phyloP scores from a whole-genome alignment of 2,888 invertebrate genomes.

The Timema cristinae region DNA sequence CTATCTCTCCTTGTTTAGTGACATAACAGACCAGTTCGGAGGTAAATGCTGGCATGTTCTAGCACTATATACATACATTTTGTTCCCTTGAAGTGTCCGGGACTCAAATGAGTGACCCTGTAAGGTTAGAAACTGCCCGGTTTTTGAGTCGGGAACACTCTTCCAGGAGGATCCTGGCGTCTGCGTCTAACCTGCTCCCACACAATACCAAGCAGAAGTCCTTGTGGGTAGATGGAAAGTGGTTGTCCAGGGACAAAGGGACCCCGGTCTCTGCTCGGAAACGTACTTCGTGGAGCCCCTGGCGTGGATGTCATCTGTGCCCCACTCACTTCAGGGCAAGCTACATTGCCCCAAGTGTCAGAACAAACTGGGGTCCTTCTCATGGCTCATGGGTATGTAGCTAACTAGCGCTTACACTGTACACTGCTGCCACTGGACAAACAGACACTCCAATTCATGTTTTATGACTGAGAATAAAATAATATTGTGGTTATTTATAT shows the following conservation, averaged over 20 bases:
- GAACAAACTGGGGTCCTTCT: slow-evolving; percentile 83
- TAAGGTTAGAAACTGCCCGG: too few species aligned
- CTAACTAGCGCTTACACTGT: neutral
- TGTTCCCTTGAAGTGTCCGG: too few species aligned
- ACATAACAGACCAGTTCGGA: too few species aligned
- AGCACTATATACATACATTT: too few species aligned
- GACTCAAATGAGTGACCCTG: too few species aligned
- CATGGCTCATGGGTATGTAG: slow-evolving; percentile 76
- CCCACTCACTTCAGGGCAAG: slow-evolving; percentile 71
- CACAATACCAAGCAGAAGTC: slow-evolving; percentile 58
- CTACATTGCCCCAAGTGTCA: slow-evolving; percentile 81
- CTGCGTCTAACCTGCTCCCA: slow-evolving; percentile 71
- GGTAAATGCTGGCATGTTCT: too few species aligned
- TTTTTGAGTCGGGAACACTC: too few species aligned
- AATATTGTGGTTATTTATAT: too few species aligned
- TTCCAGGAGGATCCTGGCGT: slow-evolving; percentile 67
- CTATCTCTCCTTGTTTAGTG: too few species aligned
- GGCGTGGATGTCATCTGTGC: slow-evolving; percentile 78
- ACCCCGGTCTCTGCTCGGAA: slow-evolving; percentile 54
- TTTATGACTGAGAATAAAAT: too few species aligned
- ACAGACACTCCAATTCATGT: neutral
- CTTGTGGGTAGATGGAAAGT: slow-evolving; percentile 48
- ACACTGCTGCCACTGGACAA: too few species aligned
- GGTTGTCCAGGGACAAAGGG: slow-evolving; percentile 29
- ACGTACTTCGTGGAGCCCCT: slow-evolving; percentile 87